Evolutionary conservation across 1,140 invertebrate genomes (phyloP), one percentile per base, ranked within the genome.

Genomic region (Calephelis nemesis): DNA sequence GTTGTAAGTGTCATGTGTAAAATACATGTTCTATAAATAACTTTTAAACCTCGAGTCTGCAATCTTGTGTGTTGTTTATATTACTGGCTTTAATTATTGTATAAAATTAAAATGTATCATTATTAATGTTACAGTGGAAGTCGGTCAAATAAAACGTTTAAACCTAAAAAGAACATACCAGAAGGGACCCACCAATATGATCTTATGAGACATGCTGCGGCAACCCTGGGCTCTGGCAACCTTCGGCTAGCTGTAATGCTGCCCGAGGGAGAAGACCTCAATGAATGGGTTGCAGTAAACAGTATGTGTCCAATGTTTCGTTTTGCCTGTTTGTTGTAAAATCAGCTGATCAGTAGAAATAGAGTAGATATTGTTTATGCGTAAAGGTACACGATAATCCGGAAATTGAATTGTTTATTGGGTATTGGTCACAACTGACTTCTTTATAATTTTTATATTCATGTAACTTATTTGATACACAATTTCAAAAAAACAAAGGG

Each of bases 261-360:
- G 72, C 99, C 99, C 2, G 98, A 99, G 90, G 99, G 99, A 50
- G 99, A 99, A 93, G 99, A 99, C 93, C 94, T 99, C 48, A 99
- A 99, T 91, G 99, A 99, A 94, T 99, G 99, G 99, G 98, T 99
- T 49, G 98, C 98, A 72, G 98, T 99, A 10, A 99, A 99, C 86
- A 99, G 98, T 98, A 93, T 95, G 96, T 75, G n/a, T 6, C 62
- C 48, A 12, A 30, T 30, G 30, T 30, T 30, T 30, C 30, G 30
- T 63, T 48, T 47, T 15, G 6, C 1, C 7, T 6, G 4, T 47
- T 45, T 45, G 8, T 45, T 45, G 42, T 45, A 45, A 4, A 5
- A 45, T 45, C 42, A 45, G 42, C 42, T 45, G 42, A 45, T 45
- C 30, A 30, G 30, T 30, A 30, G 30, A 30, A 30, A 30, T 30